phyloP scores from a whole-genome alignment of 2,113 vertebrate genomes.

The Lutjanus erythropterus region DNA sequence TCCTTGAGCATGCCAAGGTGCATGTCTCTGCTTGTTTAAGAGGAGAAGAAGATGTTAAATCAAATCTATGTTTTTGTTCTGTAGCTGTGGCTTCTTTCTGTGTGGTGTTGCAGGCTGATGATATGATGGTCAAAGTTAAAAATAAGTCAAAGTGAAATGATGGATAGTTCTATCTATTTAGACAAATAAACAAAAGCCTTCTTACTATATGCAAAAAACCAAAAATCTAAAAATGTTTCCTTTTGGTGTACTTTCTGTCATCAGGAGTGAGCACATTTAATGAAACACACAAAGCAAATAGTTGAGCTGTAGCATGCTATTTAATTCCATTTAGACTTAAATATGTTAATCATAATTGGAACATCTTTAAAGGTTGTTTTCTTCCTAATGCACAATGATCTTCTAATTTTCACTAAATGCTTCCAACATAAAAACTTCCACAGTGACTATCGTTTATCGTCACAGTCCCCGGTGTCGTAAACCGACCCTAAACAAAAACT shows the following conservation, averaged over 20 bases:
- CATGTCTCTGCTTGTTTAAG: neutral
- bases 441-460: constrained; percentile 31
- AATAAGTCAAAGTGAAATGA: neutral
- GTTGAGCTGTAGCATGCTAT: neutral
- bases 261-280: neutral
- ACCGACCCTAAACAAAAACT: constrained; percentile 55
- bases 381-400: neutral
- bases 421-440: constrained; percentile 29
- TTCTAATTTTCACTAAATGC: constrained; percentile 17
- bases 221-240: neutral
- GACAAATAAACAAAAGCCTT: neutral
- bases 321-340: neutral
- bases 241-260: neutral
- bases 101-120: neutral
- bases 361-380: constrained; percentile 5
- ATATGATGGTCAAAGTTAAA: neutral
- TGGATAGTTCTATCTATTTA: neutral
- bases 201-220: too few relatives aligned
- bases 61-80: neutral
- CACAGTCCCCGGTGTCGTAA: constrained; percentile 25
- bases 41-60: too few relatives aligned
- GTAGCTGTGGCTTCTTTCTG: neutral
- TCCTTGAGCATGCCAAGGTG: neutral
- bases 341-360: neutral
- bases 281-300: neutral